Conservation (phyloP, 2,888 invertebrate species). For the Lepidocyrtoides sp. region DNA sequence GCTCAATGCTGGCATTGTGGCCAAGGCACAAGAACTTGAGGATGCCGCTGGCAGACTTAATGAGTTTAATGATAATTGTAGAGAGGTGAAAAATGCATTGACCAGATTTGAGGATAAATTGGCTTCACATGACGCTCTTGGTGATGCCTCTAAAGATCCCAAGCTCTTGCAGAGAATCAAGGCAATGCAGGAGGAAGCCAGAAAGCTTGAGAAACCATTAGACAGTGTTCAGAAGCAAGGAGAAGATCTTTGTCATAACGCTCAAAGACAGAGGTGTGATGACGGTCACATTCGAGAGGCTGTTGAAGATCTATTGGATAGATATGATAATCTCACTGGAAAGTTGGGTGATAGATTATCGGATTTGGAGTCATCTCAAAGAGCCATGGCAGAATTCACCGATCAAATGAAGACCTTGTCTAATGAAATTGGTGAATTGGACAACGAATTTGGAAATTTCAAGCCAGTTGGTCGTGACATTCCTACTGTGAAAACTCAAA, state of each 20-base stretch:
- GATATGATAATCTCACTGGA: slow-evolving; percentile 92
- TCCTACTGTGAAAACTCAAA: slow-evolving; percentile 93
- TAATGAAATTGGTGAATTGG: slow-evolving; percentile 92
- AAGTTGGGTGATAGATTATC: slow-evolving; percentile 93
- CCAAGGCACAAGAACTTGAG: slow-evolving; percentile 92
- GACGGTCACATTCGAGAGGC: slow-evolving; percentile 93
- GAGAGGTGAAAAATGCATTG: slow-evolving; percentile 94
- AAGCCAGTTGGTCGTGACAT: slow-evolving; percentile 96
- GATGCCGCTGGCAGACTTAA: slow-evolving; percentile 90
- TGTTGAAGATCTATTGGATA: slow-evolving; percentile 92
- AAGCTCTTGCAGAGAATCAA: slow-evolving; percentile 95
- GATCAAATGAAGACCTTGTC: slow-evolving; percentile 94
- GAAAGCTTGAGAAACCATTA: slow-evolving; percentile 92
- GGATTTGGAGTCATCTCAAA: slow-evolving; percentile 94
- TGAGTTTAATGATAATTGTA: slow-evolving; percentile 88
- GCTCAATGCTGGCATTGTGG: slow-evolving; percentile 93
- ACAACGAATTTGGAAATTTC: slow-evolving; percentile 94
- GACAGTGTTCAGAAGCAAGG: slow-evolving; percentile 90
- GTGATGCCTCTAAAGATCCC: slow-evolving; percentile 93
- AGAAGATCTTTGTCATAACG: slow-evolving; percentile 92
- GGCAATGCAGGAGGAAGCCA: slow-evolving; percentile 93
- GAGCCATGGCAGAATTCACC: slow-evolving; percentile 95
- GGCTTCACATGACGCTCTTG: slow-evolving; percentile 91
- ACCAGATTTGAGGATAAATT: slow-evolving; percentile 96
- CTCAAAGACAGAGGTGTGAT: slow-evolving; percentile 91